Conservation (phyloP, 2,797 vertebrate genomes). For the Poecilia wingei region DNA sequence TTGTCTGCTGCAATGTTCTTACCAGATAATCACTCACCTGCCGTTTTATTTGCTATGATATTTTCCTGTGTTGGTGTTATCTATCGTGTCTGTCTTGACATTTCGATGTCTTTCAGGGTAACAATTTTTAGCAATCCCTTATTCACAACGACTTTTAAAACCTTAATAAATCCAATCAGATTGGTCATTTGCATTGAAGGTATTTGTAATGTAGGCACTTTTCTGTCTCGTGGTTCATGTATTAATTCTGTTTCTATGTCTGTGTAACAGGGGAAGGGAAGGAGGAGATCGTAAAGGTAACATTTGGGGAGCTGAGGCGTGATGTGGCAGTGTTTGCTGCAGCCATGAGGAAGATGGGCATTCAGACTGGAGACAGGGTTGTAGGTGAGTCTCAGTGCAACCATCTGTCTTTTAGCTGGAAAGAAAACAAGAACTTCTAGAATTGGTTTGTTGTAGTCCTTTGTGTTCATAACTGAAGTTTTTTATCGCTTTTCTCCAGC, state of each 20-base stretch:
- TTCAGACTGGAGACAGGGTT: conserved; percentile 89
- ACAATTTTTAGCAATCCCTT: neutral
- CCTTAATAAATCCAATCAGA: neutral
- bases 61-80: neutral
- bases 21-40: conserved; percentile 1
- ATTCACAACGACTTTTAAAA: neutral
- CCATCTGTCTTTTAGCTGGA: neutral
- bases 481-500: neutral
- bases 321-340: conserved; percentile 91
- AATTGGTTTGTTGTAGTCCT: neutral
- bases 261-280: conserved; percentile 85
- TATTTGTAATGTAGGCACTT: neutral
- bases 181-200: neutral
- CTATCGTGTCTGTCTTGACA: conserved; percentile 9
- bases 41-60: neutral
- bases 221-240: conserved; percentile 18
- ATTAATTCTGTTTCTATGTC: neutral
- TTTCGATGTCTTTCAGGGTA: neutral
- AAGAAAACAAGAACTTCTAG: neutral
- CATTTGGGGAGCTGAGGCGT: conserved; percentile 87
- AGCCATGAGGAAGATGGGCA: conserved; percentile 94
- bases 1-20: conserved; percentile 25
- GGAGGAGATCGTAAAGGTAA: conserved; percentile 92
- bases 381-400: conserved; percentile 84
- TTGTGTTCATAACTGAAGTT: neutral